Percentiles rank a stretch among this genome's conserved stretches.
These are phyloP conservation scores for Jordanella pulchra DNA, from an alignment of 2,797 vertebrate species.

Conservation along the genomic window DNA sequence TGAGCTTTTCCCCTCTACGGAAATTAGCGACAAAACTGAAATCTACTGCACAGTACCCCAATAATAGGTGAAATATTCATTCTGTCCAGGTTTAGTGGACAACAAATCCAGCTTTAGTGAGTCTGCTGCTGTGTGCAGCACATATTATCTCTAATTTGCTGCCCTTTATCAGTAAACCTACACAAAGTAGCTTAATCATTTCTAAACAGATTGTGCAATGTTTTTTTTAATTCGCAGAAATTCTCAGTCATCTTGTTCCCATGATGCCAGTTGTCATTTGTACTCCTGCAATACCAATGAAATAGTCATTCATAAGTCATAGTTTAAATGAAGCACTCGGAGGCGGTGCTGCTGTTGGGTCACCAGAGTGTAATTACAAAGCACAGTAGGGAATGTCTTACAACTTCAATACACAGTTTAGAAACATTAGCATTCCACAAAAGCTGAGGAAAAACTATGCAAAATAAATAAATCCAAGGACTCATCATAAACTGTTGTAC, in stretches of 20 bases:
- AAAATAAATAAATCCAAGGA: slow-evolving; percentile 42
- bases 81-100: not conserved
- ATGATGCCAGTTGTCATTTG: slow-evolving; percentile 7
- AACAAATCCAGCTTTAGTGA: slow-evolving; percentile 7
- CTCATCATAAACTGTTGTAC: slow-evolving; percentile 15
- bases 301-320: slow-evolving; percentile 33
- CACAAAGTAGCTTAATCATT: slow-evolving; percentile 3
- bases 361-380: slow-evolving; percentile 59
- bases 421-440: slow-evolving; percentile 51
- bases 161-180: not conserved
- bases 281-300: slow-evolving; percentile 28
- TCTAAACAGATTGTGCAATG: slow-evolving; percentile 4
- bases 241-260: not conserved
- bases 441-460: slow-evolving; percentile 49
- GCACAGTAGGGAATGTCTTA: slow-evolving; percentile 50
- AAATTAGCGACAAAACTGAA: not conserved
- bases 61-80: not conserved
- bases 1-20: not conserved
- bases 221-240: slow-evolving; percentile 1
- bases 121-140: not conserved
- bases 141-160: not conserved
- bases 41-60: not conserved
- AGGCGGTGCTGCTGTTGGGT: slow-evolving; percentile 38
- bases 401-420: slow-evolving; percentile 53
- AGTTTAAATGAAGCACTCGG: slow-evolving; percentile 46